A percentile compares a stretch with the other conserved stretches of the same genome.
These are phyloP conservation scores for Tachina grossa DNA, from an alignment of 2,888 invertebrate genomes.

Conservation along the genomic window DNA sequence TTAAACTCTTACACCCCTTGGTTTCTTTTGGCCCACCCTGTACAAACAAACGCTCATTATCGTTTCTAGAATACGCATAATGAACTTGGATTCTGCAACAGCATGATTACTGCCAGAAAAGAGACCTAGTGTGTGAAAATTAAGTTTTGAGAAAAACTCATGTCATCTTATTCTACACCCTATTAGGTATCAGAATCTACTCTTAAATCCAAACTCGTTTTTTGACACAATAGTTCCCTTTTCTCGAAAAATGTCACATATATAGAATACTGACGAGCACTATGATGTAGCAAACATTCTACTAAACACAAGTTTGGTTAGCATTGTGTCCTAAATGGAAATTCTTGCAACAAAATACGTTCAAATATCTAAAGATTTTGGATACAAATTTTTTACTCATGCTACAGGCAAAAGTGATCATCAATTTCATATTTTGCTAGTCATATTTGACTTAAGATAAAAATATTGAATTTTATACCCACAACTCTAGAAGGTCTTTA, in stretches of 20 bases:
- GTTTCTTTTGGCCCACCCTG: too few species aligned
- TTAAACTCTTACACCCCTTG: too few species aligned
- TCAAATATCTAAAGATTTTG: constrained; percentile 1
- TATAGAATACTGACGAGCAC: constrained; percentile 22
- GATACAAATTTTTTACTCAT: background rate
- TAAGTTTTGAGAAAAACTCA: too few species aligned
- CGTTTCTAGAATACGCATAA: background rate
- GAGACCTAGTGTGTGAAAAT: too few species aligned
- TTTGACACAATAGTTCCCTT: too few species aligned
- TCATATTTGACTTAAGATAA: background rate
- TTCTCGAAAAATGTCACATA: too few species aligned
- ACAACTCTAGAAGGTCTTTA: too few species aligned
- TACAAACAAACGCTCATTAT: too few species aligned
- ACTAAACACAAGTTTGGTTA: background rate
- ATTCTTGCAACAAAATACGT: constrained; percentile 43
- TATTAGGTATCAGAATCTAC: too few species aligned
- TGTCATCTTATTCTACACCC: too few species aligned
- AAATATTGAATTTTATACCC: too few species aligned
- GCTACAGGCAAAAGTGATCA: background rate
- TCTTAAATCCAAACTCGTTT: too few species aligned
- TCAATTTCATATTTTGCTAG: background rate
- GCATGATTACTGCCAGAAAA: background rate
- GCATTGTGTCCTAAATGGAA: background rate
- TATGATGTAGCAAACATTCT: background rate
- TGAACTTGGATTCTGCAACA: background rate